These are phyloP conservation scores for Drosophila fungiperda DNA, from an alignment of 2,888 invertebrate genomes.

Conservation along the genomic window DNA sequence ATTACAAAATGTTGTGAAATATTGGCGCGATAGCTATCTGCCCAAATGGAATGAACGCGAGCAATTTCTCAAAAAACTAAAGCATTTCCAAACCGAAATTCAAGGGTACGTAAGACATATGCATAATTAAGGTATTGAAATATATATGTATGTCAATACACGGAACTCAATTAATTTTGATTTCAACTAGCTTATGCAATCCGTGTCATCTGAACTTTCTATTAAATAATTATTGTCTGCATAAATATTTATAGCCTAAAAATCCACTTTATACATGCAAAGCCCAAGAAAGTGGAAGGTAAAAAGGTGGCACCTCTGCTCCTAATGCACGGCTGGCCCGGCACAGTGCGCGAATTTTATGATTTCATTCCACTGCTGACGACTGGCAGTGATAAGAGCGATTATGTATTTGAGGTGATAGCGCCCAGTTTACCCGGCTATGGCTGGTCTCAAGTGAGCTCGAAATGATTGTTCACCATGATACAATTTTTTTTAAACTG, in stretches of 20 bases:
- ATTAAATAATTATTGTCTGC: not conserved
- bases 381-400: conserved; percentile 85
- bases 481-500: not conserved
- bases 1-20: conserved; percentile 88
- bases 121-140: conserved; percentile 41
- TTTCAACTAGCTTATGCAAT: not conserved
- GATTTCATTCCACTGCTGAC: conserved; percentile 89
- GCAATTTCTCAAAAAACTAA: conserved; percentile 89
- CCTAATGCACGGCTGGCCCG: conserved; percentile 94
- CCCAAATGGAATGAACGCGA: conserved; percentile 89
- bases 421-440: conserved; percentile 90
- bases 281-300: conserved; percentile 85
- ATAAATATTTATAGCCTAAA: conserved; percentile 75
- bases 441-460: conserved; percentile 88
- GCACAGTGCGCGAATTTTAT: conserved; percentile 92
- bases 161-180: not conserved
- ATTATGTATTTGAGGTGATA: conserved; percentile 89
- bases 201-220: not conserved
- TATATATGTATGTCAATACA: not conserved
- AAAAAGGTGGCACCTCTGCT: conserved; percentile 88
- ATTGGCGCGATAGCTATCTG: conserved; percentile 92
- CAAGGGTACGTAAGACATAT: conserved; percentile 85
- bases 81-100: conserved; percentile 91
- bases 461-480: too few relatives aligned
- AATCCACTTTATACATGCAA: conserved; percentile 90